phyloP scores from a whole-genome alignment of 2,113 vertebrate species.

The Pseudolaguvia tuberculata region DNA sequence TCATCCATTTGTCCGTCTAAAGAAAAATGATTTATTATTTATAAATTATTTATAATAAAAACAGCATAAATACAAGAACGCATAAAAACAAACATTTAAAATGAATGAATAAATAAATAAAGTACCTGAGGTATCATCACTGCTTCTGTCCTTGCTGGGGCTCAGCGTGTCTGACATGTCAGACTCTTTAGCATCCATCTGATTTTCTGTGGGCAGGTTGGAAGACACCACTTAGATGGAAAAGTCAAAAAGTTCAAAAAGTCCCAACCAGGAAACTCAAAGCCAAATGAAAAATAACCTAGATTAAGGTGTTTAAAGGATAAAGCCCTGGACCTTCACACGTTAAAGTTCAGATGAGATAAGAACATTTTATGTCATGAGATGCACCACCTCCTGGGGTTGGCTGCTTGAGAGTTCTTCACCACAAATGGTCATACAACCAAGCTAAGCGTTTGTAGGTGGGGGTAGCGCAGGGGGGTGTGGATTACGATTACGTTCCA shows the following conservation, averaged over 20 bases:
- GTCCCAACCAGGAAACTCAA: not conserved
- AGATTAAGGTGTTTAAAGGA: not conserved
- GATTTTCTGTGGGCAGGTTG: constrained; percentile 74
- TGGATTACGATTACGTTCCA: constrained; percentile 50
- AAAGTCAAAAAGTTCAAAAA: not conserved
- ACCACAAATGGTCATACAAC: constrained; percentile 62
- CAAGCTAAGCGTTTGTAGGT: constrained; percentile 52
- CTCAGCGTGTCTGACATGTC: constrained; percentile 98
- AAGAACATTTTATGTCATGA: not conserved
- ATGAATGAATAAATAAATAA: not conserved
- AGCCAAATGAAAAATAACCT: too few species aligned
- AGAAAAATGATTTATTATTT: too few species aligned
- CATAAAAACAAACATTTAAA: not conserved
- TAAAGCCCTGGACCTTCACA: not conserved
- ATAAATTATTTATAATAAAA: not conserved
- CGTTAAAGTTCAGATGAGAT: too few species aligned
- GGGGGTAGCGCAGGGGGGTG: constrained; percentile 38
- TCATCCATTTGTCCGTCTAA: constrained; percentile 97
- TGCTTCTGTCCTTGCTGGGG: constrained; percentile 96
- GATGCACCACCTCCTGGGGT: constrained; percentile 17
- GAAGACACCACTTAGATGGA: constrained; percentile 50
- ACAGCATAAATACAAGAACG: not conserved
- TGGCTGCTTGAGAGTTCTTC: constrained; percentile 34
- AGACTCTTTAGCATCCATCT: constrained; percentile 85
- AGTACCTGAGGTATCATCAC: constrained; percentile 92